Percentiles rank a stretch among this genome's conserved stretches.
These are phyloP conservation scores for Sciurus niger DNA, from an alignment of 2,113 vertebrate species.

Conservation along the genomic window DNA sequence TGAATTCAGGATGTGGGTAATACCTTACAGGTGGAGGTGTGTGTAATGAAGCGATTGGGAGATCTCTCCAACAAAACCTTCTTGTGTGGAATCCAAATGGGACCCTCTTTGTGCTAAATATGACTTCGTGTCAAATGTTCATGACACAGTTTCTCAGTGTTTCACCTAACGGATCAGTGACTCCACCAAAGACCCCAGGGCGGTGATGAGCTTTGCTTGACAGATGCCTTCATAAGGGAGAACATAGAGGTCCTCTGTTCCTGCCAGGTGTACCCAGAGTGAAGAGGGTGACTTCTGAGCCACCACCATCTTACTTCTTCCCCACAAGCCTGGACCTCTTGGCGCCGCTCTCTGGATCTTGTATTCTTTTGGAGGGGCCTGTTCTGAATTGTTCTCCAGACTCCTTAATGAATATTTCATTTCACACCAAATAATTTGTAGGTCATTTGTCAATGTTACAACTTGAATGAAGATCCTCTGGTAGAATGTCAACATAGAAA, in stretches of 20 bases:
- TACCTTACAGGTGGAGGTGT: not conserved
- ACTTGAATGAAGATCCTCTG: not conserved
- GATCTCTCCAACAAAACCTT: not conserved
- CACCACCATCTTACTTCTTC: not conserved
- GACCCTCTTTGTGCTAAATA: not conserved
- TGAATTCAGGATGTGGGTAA: not conserved
- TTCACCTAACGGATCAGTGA: not conserved
- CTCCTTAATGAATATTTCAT: not conserved
- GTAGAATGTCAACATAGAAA: not conserved
- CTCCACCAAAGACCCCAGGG: not conserved
- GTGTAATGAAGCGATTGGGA: not conserved
- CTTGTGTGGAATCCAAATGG: not conserved
- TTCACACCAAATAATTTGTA: not conserved
- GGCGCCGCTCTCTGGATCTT: not conserved
- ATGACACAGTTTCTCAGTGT: not conserved
- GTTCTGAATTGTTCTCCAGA: not conserved
- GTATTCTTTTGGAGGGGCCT: not conserved
- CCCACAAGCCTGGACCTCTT: not conserved
- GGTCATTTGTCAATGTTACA: not conserved
- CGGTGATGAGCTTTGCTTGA: not conserved
- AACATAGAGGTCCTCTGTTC: slow-evolving; percentile 12
- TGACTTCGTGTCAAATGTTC: not conserved
- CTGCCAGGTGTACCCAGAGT: not conserved
- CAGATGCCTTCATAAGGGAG: not conserved
- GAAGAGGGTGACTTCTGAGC: slow-evolving; percentile 20